Conservation (phyloP, 1,140 invertebrate genomes). For the Asbolus verrucosus region DNA sequence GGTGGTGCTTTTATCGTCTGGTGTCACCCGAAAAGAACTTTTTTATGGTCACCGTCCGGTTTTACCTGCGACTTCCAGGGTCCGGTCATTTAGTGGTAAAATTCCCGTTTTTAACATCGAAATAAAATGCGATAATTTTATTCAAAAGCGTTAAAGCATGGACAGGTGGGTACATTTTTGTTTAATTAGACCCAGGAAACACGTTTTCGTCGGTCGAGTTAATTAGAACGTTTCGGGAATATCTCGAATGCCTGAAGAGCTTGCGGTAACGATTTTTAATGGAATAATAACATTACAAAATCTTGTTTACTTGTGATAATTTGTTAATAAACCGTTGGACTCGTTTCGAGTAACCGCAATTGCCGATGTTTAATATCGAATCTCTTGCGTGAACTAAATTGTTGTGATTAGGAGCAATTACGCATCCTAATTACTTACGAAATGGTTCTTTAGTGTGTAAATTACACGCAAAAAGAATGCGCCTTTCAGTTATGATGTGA, state of each 20-base stretch:
- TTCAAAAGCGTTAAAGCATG: constrained; percentile 38
- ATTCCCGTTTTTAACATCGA: constrained; percentile 32
- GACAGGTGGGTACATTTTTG: constrained; percentile 40
- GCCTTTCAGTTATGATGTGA: no score
- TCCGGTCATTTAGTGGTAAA: constrained; percentile 34
- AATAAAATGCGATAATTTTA: constrained; percentile 40
- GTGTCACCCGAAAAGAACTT: constrained; percentile 26
- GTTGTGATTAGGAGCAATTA: neutral
- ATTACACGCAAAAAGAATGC: neutral
- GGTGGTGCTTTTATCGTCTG: constrained; percentile 24
- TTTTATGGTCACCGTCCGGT: constrained; percentile 33
- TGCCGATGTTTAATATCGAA: constrained; percentile 9
- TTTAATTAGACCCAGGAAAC: constrained; percentile 40
- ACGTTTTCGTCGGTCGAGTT: constrained; percentile 41
- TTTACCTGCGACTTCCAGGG: constrained; percentile 31
- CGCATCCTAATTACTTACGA: neutral
- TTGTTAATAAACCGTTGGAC: constrained; percentile 12
- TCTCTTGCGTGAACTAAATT: neutral
- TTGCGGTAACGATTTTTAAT: constrained; percentile 25
- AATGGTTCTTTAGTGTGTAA: neutral
- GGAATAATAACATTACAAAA: constrained; percentile 29
- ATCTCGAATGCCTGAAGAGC: constrained; percentile 22
- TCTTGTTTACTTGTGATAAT: constrained; percentile 30
- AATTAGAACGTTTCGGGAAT: constrained; percentile 40
- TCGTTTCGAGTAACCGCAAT: constrained; percentile 11